These are phyloP conservation scores for Leptothorax acervorum DNA, from an alignment of 2,888 invertebrate species.

Conservation along the genomic window DNA sequence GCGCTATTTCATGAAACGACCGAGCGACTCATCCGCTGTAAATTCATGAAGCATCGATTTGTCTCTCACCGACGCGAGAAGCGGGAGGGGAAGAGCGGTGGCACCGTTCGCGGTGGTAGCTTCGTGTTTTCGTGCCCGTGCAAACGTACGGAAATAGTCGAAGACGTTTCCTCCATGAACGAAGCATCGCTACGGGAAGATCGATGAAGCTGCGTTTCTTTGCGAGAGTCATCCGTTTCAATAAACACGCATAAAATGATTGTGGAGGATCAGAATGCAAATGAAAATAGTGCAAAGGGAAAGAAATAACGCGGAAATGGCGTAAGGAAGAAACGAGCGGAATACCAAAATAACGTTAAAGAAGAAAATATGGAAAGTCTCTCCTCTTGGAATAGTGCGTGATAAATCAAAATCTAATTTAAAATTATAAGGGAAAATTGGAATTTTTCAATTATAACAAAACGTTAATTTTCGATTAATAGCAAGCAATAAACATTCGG, in stretches of 20 bases:
- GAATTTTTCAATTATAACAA: background rate
- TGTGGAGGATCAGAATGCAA: background rate
- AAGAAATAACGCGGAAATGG: background rate
- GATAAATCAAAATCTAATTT: background rate
- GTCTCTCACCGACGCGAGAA: conserved; percentile 33
- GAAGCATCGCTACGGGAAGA: conserved; percentile 15
- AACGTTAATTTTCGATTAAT: conserved; percentile 26
- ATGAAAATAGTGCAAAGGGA: background rate
- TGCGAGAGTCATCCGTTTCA: conserved; percentile 33
- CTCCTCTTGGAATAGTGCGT: background rate
- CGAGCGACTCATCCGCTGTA: conserved; percentile 58
- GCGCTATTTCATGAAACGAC: conserved; percentile 69
- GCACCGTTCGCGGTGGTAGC: background rate
- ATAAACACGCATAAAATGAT: conserved; percentile 40
- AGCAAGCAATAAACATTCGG: background rate
- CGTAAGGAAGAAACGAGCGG: background rate
- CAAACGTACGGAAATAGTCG: conserved; percentile 44
- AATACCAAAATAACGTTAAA: background rate
- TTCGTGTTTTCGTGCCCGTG: conserved; percentile 43
- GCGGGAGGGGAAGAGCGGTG: background rate
- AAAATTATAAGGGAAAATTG: background rate
- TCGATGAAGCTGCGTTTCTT: conserved; percentile 42
- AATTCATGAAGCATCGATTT: conserved; percentile 72
- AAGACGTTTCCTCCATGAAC: conserved; percentile 10
- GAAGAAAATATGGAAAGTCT: background rate